phyloP scores from a whole-genome alignment of 1,140 invertebrate species.

The Maniola jurtina region DNA sequence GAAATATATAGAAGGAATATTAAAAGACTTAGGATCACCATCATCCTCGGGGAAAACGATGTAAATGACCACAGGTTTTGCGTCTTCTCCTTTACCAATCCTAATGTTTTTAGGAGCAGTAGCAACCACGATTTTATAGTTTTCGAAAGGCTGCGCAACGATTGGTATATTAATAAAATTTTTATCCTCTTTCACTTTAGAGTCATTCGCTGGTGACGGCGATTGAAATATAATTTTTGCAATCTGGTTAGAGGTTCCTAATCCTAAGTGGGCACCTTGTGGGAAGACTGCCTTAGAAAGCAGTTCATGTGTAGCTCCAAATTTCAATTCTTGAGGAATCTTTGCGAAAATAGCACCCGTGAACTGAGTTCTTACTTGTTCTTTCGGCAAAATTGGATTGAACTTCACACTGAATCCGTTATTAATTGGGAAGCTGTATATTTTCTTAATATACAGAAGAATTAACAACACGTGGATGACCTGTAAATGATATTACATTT shows the following conservation, averaged over 20 bases:
- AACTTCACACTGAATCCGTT: slow-evolving; percentile 55
- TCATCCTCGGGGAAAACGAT: slow-evolving; percentile 53
- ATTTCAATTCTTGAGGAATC: slow-evolving; percentile 43
- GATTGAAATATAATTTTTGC: slow-evolving; percentile 43
- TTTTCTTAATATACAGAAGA: neutral
- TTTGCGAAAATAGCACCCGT: slow-evolving; percentile 49
- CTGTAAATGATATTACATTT: slow-evolving; percentile 21
- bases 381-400: slow-evolving; percentile 40
- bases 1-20: slow-evolving; percentile 58
- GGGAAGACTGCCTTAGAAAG: slow-evolving; percentile 37
- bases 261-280: slow-evolving; percentile 28
- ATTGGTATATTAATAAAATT: slow-evolving; percentile 52
- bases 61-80: slow-evolving; percentile 48
- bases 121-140: slow-evolving; percentile 59
- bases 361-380: slow-evolving; percentile 39
- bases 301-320: slow-evolving; percentile 17
- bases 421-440: slow-evolving; percentile 43
- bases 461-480: slow-evolving; percentile 11
- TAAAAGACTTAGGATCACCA: slow-evolving; percentile 26
- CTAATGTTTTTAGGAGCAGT: slow-evolving; percentile 51
- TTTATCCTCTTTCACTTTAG: slow-evolving; percentile 2
- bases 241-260: slow-evolving; percentile 50
- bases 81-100: slow-evolving; percentile 38
- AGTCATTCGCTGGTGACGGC: slow-evolving; percentile 22
- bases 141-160: slow-evolving; percentile 39